phyloP scores from a whole-genome alignment of 2,113 vertebrate species.

The Anoplopoma fimbria region DNA sequence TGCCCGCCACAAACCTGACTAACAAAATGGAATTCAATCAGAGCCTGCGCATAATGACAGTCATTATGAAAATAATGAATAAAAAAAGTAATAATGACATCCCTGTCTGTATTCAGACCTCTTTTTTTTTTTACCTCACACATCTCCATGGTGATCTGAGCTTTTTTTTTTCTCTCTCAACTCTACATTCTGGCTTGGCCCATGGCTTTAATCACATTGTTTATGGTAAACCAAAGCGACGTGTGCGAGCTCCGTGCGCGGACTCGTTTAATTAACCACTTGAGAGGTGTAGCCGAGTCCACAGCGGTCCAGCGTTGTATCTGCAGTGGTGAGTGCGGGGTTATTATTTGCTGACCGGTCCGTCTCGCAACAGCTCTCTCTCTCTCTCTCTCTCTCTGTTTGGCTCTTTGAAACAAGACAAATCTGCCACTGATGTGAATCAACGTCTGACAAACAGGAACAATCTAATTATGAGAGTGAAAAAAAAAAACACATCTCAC shows the following conservation, averaged over 20 bases:
- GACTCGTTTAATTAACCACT: constrained; percentile 97
- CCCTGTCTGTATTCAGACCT: constrained; percentile 94
- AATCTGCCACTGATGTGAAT: constrained; percentile 40
- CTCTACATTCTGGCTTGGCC: constrained; percentile 61
- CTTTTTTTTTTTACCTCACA: constrained; percentile 77
- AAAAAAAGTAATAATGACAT: constrained; percentile 89
- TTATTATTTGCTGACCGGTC: constrained; percentile 68
- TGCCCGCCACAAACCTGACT: constrained; percentile 94
- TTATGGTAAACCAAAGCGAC: constrained; percentile 86
- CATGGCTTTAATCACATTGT: constrained; percentile 77
- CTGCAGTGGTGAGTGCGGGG: constrained; percentile 60
- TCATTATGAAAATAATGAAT: constrained; percentile 91
- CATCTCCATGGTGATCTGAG: constrained; percentile 79
- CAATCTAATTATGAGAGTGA: constrained; percentile 54
- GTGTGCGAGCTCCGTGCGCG: constrained; percentile 90
- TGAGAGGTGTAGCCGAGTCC: constrained; percentile 88
- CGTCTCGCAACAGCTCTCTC: constrained; percentile 51
- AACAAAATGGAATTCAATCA: constrained; percentile 97
- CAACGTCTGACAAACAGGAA: constrained; percentile 43
- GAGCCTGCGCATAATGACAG: constrained; percentile 94
- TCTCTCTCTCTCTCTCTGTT: constrained; percentile 28
- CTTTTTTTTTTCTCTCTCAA: constrained; percentile 28
- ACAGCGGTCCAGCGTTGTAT: constrained; percentile 43
- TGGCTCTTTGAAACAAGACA: constrained; percentile 55
- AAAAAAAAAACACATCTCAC: constrained; percentile 52